Evolutionary conservation across 2,888 invertebrate genomes (phyloP), one percentile per base, ranked within the genome.

Genomic region (Phaedon cochleariae): DNA sequence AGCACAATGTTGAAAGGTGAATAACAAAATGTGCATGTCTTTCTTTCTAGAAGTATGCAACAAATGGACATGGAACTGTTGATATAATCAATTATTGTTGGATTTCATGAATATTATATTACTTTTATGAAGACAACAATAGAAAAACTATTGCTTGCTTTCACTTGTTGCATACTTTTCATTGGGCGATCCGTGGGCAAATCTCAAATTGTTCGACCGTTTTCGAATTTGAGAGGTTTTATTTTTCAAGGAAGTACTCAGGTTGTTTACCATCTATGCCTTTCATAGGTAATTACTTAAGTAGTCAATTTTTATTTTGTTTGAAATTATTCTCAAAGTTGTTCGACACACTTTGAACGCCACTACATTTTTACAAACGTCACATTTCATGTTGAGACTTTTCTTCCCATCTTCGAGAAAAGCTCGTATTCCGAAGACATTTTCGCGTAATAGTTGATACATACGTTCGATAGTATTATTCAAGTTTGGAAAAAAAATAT

Each of bases 191-290:
- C 7, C 34, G 12, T 12, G 2, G 12, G 15, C 41, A 41, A 41
- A 41, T 15, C n/a, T n/a, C 41, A 15, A 15, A 4, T 34, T 34
- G 31, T 34, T 10, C 31, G 10, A 34, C 31, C 10, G 31, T 34
- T 41, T 41, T 41, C 41, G 26, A 57, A n/a, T 41, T 15, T 26
- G 26, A 45, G 45, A 57, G 17, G 22, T 26, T 45, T 18, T 21
- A 45, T 57, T 45, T 37, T 45, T 57, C 75, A 74, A 70, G 72
- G 78, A 79, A 79, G 79, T 78, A 81, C 83, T 83, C 83, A 83
- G 83, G 83, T 83, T 76, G 80, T 77, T 68, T 79, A 81, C 81
- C 81, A 80, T 78, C 80, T 82, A 74, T 83, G 83, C 83, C 83
- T 83, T 78, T 69, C 70, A 65, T 73, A 73, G 71, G 65, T 70